Evolutionary conservation across 1,140 invertebrate species (phyloP), one percentile per base, ranked within the genome.

Genomic region (Eriosoma lanigerum): DNA sequence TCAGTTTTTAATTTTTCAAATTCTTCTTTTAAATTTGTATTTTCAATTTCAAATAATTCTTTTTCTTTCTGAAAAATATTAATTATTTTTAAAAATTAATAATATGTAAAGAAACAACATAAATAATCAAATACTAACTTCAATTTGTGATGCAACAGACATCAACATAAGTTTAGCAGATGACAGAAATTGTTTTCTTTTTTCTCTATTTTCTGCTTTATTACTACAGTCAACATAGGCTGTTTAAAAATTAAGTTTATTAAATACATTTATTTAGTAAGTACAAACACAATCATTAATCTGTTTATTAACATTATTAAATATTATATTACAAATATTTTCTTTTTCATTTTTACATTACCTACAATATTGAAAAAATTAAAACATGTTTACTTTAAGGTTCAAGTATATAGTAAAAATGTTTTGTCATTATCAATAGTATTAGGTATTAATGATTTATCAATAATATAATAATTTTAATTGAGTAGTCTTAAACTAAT

Each of bases 91-190:
- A 62, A 21, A 60, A 19, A 62, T 29, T 44, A 19, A 48, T n/a
- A 24, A 15, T 46, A 58, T 13, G 19, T 17, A 19, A 8, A 13
- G n/a, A n/a, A 38, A 38, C 8, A 56, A 73, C 19, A 21, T 56
- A 75, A 56, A 29, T 10, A 9, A 44, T 56, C 21, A 38, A 56
- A 60, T 5, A 62, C 78, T 50, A 0, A 82, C 76, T 60, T 82
- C 78, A 46, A 84, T 82, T 81, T 82, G 83, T 21, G 83, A 75
- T 1, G 83, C n/a, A 1, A 83, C 82, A 56, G 81, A 81, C 44
- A 81, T 62, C n/a, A 84, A 66, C 54, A 83, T 81, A 54, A 84
- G 68, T 80, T 83, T 83, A 15, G 82, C 82, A 13, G 83, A 84
- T 9, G 83, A 82, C 15, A 84, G 70, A 58, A 9, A 62, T 46